Conservation (phyloP, 1,140 invertebrate species). For the Phortica variegata region DNA sequence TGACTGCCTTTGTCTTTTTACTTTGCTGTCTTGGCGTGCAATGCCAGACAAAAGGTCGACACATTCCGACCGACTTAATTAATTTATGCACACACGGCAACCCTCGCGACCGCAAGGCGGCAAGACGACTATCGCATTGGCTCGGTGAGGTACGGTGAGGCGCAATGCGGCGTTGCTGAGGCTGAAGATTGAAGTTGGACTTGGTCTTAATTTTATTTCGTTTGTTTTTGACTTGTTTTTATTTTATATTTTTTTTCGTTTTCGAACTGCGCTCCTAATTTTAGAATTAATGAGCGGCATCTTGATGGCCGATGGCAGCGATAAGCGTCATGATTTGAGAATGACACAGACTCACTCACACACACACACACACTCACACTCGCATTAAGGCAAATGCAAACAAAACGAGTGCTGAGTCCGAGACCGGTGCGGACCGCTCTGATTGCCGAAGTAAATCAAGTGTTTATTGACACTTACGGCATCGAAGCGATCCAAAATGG, state of each 20-base stretch:
- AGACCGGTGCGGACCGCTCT: background rate
- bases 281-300: constrained; percentile 57
- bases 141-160: no score
- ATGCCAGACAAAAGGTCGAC: constrained; percentile 56
- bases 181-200: background rate
- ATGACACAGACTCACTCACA: constrained; percentile 27
- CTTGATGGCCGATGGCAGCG: constrained; percentile 54
- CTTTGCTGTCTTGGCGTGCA: constrained; percentile 17
- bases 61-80: constrained; percentile 56
- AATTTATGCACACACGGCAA: constrained; percentile 52
- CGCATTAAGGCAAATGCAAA: constrained; percentile 1
- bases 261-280: constrained; percentile 53
- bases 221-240: constrained; percentile 34
- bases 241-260: constrained; percentile 33
- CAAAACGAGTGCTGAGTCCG: background rate
- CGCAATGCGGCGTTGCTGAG: no score
- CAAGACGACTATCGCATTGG: background rate
- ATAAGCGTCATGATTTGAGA: constrained; percentile 48
- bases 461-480: constrained; percentile 18
- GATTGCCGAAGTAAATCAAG: constrained; percentile 29
- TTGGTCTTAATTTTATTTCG: constrained; percentile 31
- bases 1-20: constrained; percentile 9
- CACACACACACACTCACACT: constrained; percentile 5
- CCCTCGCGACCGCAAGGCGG: constrained; percentile 30
- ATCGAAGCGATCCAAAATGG: constrained; percentile 39